Evolutionary conservation across 2,888 invertebrate genomes (phyloP), one percentile per base, ranked within the genome.

Genomic region (Lepetodrilus schrolli): DNA sequence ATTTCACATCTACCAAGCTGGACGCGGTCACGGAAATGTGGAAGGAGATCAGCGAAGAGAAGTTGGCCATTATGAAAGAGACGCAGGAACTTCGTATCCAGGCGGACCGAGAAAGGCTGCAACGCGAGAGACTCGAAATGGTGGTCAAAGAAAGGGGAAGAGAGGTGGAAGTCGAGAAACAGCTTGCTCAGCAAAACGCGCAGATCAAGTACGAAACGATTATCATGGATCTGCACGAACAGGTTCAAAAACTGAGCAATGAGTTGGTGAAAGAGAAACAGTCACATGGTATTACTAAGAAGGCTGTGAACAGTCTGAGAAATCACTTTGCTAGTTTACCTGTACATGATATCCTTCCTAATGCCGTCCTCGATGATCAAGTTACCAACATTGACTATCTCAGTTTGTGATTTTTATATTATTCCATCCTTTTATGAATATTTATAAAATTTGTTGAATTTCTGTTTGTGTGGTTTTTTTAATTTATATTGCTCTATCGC

Each of bases 301-400:
- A 83, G 78, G 88, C 85, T 4, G 79, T 88, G 30, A 82, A 86
- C 43, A 87, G 87, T 78, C 76, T 88, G 34, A 72, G 86, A 38
- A 79, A 80, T 30, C 88, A 88, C 75, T 88, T 88, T 74, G 81
- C 87, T 17, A 85, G 84, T 78, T 69, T 87, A 17, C 82, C 85
- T 37, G 69, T 84, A 0, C 76, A 82, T 1, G 80, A 84, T 43
- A 82, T 86, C 21, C 82, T 83, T 21, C 79, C 80, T 3, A 82
- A 80, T 73, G 75, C 81, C 38, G 85, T 85, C 0, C 70, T 68
- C 4, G 76, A 73, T 36, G 83, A 86, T 72, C 82, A 86, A 65
- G 76, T 87, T 5, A 65, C 75, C 34, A 37, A 70, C 43, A 76
- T 86, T 5, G 77, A 84, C 50, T 84, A 85, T 73, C 78, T 71